Evolutionary conservation across 2,113 vertebrate genomes (phyloP).

Genomic region (Varanus komodoensis): DNA sequence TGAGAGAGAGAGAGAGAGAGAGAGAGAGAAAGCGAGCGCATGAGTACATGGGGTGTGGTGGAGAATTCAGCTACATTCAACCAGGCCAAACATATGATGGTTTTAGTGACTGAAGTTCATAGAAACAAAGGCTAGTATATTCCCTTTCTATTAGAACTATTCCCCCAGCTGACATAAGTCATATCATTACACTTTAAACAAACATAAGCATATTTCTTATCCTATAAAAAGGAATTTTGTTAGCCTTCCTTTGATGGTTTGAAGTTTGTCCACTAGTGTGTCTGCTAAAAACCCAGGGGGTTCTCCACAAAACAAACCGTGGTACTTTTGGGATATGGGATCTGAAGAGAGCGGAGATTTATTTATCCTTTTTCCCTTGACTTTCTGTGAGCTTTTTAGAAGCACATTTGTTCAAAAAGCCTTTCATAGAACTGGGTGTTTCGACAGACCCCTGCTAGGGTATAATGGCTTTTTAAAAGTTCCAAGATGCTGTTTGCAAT

Average conservation of each 20-base stretch:
- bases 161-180: conserved; percentile 19
- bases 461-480: conserved; percentile 68
- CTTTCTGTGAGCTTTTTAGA: conserved; percentile 61
- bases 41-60: not conserved
- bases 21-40: too few relatives aligned
- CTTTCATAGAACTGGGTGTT: conserved; percentile 59
- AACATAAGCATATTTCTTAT: conserved; percentile 54
- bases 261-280: conserved; percentile 44
- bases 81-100: not conserved
- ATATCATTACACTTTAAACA: conserved; percentile 45
- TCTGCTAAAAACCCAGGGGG: conserved; percentile 48
- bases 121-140: not conserved
- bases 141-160: conserved; percentile 44
- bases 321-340: conserved; percentile 15
- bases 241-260: conserved; percentile 48
- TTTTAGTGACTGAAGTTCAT: conserved; percentile 9
- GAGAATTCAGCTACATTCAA: not conserved
- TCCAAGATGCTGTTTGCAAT: conserved; percentile 62
- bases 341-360: conserved; percentile 55
- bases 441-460: conserved; percentile 67
- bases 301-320: conserved; percentile 36
- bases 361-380: conserved; percentile 54
- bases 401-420: conserved; percentile 60
- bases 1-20: too few relatives aligned
- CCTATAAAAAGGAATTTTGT: conserved; percentile 52